These are phyloP conservation scores for Himalopsyche phryganea DNA, from an alignment of 1,140 invertebrate genomes.

Conservation along the genomic window DNA sequence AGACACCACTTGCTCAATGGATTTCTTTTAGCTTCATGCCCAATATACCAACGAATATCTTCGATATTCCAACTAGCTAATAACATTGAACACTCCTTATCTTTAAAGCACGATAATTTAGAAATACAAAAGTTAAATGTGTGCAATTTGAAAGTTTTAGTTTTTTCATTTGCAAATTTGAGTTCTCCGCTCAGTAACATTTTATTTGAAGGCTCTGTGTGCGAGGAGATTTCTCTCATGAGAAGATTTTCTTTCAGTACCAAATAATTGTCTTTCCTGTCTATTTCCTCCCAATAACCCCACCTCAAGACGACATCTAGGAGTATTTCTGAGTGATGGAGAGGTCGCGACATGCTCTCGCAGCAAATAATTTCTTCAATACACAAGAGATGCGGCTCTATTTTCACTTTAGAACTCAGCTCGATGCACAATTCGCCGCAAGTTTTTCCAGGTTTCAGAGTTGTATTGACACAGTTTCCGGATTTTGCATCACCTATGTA, in stretches of 20 bases:
- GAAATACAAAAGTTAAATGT: constrained; percentile 72
- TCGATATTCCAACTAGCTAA: constrained; percentile 72
- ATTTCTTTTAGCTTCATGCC: constrained; percentile 74
- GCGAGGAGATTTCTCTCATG: constrained; percentile 44
- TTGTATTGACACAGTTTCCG: constrained; percentile 60
- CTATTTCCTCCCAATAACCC: constrained; percentile 80
- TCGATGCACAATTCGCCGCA: constrained; percentile 70
- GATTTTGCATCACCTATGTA: constrained; percentile 56
- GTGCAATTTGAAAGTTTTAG: constrained; percentile 67
- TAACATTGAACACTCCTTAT: constrained; percentile 57
- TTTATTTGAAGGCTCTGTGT: constrained; percentile 55
- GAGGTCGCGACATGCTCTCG: constrained; percentile 65
- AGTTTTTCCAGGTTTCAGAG: constrained; percentile 75
- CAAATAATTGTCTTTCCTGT: constrained; percentile 77
- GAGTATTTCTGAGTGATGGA: constrained; percentile 74
- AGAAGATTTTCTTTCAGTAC: constrained; percentile 61
- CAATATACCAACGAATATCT: constrained; percentile 78
- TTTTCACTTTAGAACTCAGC: constrained; percentile 59
- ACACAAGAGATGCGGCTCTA: constrained; percentile 62
- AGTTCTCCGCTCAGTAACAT: constrained; percentile 61
- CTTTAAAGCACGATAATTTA: constrained; percentile 55
- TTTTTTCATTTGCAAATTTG: constrained; percentile 72
- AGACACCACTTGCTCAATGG: constrained; percentile 75
- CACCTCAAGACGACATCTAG: constrained; percentile 65
- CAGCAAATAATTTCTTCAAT: constrained; percentile 74